Evolutionary conservation across 2,888 invertebrate genomes (phyloP).

Genomic region (Schrankia costaestrigalis): DNA sequence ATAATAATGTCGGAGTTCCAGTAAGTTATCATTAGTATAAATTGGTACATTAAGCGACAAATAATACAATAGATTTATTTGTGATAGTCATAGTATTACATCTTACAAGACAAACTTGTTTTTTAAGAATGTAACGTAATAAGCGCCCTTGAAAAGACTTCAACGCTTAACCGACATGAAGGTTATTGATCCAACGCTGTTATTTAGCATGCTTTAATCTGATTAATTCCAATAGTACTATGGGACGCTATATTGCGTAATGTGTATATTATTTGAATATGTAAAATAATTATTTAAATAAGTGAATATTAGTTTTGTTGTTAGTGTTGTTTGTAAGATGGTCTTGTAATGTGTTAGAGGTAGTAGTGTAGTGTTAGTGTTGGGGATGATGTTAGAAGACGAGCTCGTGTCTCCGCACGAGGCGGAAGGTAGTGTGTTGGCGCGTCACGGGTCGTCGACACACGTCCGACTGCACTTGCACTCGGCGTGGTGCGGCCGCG

Average conservation of each 20-base stretch:
- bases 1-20: conserved; percentile 9
- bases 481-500: conserved; percentile 22
- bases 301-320: neutral
- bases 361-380: conserved; percentile 1
- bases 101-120: conserved; percentile 31
- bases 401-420: conserved; percentile 12
- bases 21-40: conserved; percentile 10
- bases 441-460: conserved; percentile 46
- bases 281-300: neutral
- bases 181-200: conserved; percentile 60
- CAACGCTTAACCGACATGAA: conserved; percentile 65
- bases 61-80: conserved; percentile 11
- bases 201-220: conserved; percentile 43
- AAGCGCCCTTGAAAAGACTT: conserved; percentile 77
- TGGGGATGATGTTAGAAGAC: conserved; percentile 1
- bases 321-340: neutral
- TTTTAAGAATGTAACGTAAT: conserved; percentile 53
- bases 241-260: conserved; percentile 21
- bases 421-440: conserved; percentile 44
- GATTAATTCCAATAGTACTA: conserved; percentile 36
- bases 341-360: neutral
- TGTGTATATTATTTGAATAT: conserved; percentile 18
- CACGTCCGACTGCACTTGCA: conserved; percentile 50
- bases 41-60: conserved; percentile 11
- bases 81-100: conserved; percentile 20